These are phyloP conservation scores for Motacilla alba DNA, from an alignment of 2,113 vertebrate genomes.

Conservation along the genomic window DNA sequence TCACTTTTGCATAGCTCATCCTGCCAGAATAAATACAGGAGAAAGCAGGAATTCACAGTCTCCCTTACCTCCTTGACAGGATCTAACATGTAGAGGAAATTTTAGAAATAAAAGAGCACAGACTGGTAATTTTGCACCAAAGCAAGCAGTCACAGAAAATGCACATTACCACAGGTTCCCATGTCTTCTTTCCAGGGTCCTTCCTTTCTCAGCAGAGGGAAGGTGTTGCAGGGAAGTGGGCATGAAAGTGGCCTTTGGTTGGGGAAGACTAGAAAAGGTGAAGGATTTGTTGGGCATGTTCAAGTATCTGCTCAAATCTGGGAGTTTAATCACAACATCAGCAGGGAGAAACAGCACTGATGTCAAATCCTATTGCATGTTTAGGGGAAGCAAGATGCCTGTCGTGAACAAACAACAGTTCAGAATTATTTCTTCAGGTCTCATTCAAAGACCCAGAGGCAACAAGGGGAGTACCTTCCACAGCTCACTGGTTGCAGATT, in stretches of 20 bases:
- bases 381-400: neutral
- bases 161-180: neutral
- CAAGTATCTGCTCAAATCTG: neutral
- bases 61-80: neutral
- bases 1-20: neutral
- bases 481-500: neutral
- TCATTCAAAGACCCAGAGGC: neutral
- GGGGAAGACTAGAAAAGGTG: neutral
- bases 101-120: neutral
- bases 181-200: neutral
- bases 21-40: neutral
- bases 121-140: neutral
- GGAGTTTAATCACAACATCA: neutral
- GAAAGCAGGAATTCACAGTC: neutral
- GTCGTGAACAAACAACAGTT: neutral
- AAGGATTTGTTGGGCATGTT: neutral
- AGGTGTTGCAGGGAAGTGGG: neutral
- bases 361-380: neutral
- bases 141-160: neutral
- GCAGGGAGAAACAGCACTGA: neutral
- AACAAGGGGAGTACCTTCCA: neutral
- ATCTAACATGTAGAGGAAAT: neutral
- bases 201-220: neutral
- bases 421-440: neutral
- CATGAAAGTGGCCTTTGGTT: neutral